Percentiles rank a stretch among this genome's conserved stretches.
phyloP scores from a whole-genome alignment of 1,140 invertebrate species.

The Leptoteleia sp. region DNA sequence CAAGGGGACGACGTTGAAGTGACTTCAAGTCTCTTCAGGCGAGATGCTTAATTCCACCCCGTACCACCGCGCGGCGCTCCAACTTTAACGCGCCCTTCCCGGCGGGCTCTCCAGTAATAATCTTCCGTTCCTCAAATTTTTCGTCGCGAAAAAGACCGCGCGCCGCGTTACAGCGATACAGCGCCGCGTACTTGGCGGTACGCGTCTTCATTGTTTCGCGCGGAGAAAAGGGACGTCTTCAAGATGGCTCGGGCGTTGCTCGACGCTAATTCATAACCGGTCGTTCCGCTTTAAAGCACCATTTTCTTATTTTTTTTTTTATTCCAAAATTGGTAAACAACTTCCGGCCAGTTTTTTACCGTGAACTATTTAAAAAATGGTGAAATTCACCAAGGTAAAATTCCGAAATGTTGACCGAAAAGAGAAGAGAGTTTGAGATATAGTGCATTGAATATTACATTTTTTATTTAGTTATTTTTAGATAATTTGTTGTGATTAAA shows the following conservation, averaged over 20 bases:
- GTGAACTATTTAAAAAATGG: too few relatives aligned
- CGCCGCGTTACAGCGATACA: slow-evolving; percentile 43
- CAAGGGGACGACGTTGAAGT: slow-evolving; percentile 77
- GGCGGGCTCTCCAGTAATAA: slow-evolving; percentile 70
- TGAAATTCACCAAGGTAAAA: too few relatives aligned
- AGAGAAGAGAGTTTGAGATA: too few relatives aligned
- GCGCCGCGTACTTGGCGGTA: slow-evolving; percentile 32
- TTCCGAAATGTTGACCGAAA: too few relatives aligned
- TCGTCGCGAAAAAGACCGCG: slow-evolving; percentile 65
- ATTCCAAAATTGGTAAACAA: too few relatives aligned
- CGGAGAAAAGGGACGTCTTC: slow-evolving; percentile 39
- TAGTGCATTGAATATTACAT: too few relatives aligned
- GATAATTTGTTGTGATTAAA: too few relatives aligned
- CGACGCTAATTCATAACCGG: slow-evolving; percentile 24
- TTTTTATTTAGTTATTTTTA: too few relatives aligned
- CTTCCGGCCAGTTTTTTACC: too few relatives aligned
- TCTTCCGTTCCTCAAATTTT: slow-evolving; percentile 76
- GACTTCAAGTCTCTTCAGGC: slow-evolving; percentile 81
- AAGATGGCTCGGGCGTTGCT: slow-evolving; percentile 12
- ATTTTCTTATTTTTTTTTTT: too few relatives aligned
- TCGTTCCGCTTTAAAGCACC: slow-evolving; percentile 14
- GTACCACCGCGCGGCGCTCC: slow-evolving; percentile 69
- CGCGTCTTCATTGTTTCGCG: slow-evolving; percentile 42
- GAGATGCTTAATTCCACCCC: slow-evolving; percentile 81
- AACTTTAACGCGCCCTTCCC: slow-evolving; percentile 64